These are phyloP conservation scores for Boulengeromyrus knoepffleri DNA, from an alignment of 2,113 vertebrate species.

Conservation along the genomic window DNA sequence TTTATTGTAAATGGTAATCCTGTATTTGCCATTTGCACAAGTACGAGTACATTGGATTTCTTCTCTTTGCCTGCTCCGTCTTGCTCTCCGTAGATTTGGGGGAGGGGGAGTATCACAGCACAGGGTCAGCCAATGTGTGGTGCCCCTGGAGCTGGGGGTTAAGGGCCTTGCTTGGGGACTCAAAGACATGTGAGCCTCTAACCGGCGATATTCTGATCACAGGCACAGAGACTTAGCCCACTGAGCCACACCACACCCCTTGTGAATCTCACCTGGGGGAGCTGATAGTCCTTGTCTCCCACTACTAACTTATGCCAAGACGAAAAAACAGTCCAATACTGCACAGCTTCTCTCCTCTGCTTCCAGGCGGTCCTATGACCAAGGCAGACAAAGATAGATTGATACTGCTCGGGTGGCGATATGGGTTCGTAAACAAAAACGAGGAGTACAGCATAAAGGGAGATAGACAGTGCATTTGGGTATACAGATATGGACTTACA, in stretches of 20 bases:
- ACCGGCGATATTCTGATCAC: neutral
- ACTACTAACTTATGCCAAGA: constrained; percentile 55
- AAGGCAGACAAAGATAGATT: constrained; percentile 3
- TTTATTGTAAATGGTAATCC: neutral
- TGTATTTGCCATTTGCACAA: neutral
- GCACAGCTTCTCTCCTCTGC: constrained; percentile 50
- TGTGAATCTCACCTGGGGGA: constrained; percentile 40
- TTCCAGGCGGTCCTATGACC: constrained; percentile 40
- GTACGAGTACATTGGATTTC: neutral
- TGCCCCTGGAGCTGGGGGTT: neutral
- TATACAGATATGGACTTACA: neutral
- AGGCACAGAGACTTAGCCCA: neutral
- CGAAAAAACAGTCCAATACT: constrained; percentile 52
- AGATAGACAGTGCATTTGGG: neutral
- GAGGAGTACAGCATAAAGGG: neutral
- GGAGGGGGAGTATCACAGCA: neutral
- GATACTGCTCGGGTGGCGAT: neutral
- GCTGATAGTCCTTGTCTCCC: constrained; percentile 48
- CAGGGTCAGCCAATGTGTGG: neutral
- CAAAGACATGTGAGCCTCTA: neutral
- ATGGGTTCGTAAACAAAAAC: neutral
- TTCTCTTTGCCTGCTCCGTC: neutral
- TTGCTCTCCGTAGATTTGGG: neutral
- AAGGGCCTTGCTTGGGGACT: neutral
- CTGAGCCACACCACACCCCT: neutral